Percentiles rank a stretch among this genome's conserved stretches.
Evolutionary conservation across 2,888 invertebrate genomes (phyloP).

Genomic region (Melipona beecheii): DNA sequence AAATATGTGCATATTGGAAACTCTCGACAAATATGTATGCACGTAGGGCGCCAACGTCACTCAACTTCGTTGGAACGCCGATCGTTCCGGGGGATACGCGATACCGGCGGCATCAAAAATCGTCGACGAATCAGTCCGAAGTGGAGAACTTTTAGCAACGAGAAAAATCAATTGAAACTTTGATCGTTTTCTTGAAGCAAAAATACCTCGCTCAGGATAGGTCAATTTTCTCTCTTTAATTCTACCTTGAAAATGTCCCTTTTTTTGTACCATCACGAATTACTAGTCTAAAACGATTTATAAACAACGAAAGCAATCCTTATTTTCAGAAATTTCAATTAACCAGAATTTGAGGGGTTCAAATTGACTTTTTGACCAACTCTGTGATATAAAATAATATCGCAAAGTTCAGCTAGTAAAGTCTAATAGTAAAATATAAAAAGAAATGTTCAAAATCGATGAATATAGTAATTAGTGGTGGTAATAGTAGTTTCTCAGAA

Average conservation of each 20-base stretch:
- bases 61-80: slow-evolving; percentile 57
- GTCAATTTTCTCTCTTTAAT: too few species aligned
- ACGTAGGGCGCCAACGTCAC: slow-evolving; percentile 60
- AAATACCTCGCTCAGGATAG: too few species aligned
- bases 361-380: too few species aligned
- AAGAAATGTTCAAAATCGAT: neutral
- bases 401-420: too few species aligned
- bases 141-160: neutral
- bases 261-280: too few species aligned
- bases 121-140: neutral
- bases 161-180: neutral
- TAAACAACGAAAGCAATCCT: too few species aligned
- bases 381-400: too few species aligned
- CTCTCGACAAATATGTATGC: slow-evolving; percentile 69
- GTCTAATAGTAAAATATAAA: too few species aligned
- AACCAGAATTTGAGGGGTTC: too few species aligned
- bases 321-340: too few species aligned
- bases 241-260: too few species aligned
- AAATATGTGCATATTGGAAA: slow-evolving; percentile 71
- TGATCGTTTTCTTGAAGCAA: neutral
- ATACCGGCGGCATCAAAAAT: slow-evolving; percentile 28
- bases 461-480: neutral
- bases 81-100: slow-evolving; percentile 44
- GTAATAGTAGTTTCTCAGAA: neutral
- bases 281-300: too few species aligned